These are phyloP conservation scores for Rhyacichthys aspro DNA, from an alignment of 2,797 vertebrate genomes.

Conservation along the genomic window DNA sequence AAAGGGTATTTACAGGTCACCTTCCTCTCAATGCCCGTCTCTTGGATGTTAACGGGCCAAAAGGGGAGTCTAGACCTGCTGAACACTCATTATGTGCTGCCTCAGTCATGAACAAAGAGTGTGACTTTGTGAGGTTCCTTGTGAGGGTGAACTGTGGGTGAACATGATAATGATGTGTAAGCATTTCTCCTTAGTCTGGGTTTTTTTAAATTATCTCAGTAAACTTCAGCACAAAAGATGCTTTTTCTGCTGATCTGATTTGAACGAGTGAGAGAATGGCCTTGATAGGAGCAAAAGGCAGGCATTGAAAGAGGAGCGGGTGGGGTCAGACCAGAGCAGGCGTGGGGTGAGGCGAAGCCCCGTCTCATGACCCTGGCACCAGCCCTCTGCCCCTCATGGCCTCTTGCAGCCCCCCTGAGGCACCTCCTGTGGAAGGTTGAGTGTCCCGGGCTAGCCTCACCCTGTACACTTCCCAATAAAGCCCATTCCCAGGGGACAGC, in stretches of 20 bases:
- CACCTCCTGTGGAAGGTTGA: slow-evolving; percentile 79
- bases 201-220: slow-evolving; percentile 71
- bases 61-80: slow-evolving; percentile 1
- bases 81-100: slow-evolving; percentile 5
- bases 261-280: slow-evolving; percentile 59
- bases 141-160: slow-evolving; percentile 44
- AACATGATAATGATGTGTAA: slow-evolving; percentile 62
- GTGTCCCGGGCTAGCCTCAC: slow-evolving; percentile 66
- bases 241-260: slow-evolving; percentile 45
- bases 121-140: slow-evolving; percentile 20
- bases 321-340: slow-evolving; percentile 84
- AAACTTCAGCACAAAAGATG: slow-evolving; percentile 75
- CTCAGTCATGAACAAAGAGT: background rate
- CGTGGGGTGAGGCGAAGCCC: slow-evolving; percentile 78
- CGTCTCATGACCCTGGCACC: slow-evolving; percentile 82
- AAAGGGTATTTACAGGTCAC: background rate
- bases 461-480: slow-evolving; percentile 81
- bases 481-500: slow-evolving; percentile 72
- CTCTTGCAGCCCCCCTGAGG: slow-evolving; percentile 74
- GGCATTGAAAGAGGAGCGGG: slow-evolving; percentile 81
- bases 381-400: slow-evolving; percentile 83
- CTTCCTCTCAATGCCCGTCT: background rate
- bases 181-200: slow-evolving; percentile 52
- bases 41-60: slow-evolving; percentile 1
- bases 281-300: slow-evolving; percentile 75